phyloP scores from a whole-genome alignment of 2,888 invertebrate species.

The Chrysopilus asiliformis region DNA sequence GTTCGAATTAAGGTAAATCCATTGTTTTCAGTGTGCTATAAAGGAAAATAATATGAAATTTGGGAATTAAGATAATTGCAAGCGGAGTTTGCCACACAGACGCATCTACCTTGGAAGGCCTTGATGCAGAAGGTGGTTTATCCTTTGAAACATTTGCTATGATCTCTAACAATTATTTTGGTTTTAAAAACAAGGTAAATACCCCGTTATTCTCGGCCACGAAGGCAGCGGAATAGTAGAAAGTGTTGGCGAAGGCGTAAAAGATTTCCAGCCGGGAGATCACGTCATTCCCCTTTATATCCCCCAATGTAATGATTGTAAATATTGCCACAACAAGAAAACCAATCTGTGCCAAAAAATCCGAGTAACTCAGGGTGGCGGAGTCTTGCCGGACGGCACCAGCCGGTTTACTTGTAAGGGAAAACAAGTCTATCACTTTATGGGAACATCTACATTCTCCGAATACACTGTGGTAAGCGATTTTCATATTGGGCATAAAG shows the following conservation, averaged over 20 bases:
- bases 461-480: slow-evolving; percentile 92
- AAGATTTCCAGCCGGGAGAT: slow-evolving; percentile 75
- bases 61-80: slow-evolving; percentile 61
- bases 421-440: slow-evolving; percentile 72
- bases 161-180: too few relatives aligned
- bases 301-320: slow-evolving; percentile 93
- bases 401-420: slow-evolving; percentile 56
- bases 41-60: too few relatives aligned
- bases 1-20: too few relatives aligned
- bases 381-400: slow-evolving; percentile 87
- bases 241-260: slow-evolving; percentile 87
- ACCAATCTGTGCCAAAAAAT: slow-evolving; percentile 96
- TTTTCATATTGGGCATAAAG: too few relatives aligned
- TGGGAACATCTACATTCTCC: slow-evolving; percentile 93
- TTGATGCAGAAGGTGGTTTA: slow-evolving; percentile 88
- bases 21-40: too few relatives aligned
- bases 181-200: too few relatives aligned
- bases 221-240: slow-evolving; percentile 97
- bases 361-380: slow-evolving; percentile 70
- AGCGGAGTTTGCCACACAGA: slow-evolving; percentile 88
- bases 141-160: too few relatives aligned
- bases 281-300: slow-evolving; percentile 95
- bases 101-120: slow-evolving; percentile 75
- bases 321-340: slow-evolving; percentile 88
- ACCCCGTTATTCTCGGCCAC: slow-evolving; percentile 89